phyloP scores from a whole-genome alignment of 2,888 invertebrate genomes.

The Brachylomia viminalis region DNA sequence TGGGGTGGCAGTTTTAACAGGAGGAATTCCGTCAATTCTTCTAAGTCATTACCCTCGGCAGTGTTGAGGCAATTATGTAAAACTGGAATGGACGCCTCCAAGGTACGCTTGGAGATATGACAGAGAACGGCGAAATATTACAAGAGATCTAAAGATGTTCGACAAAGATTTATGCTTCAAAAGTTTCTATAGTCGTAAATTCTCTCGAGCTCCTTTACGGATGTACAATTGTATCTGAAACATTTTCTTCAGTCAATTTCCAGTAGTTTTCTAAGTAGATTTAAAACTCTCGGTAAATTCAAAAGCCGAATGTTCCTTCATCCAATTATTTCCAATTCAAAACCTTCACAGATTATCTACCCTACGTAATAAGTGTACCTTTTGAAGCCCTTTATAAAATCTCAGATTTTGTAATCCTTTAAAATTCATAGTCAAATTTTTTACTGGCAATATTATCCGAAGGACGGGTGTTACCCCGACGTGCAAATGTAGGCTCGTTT shows the following conservation, averaged over 20 bases:
- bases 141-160: constrained; percentile 37
- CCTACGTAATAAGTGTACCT: constrained; percentile 12
- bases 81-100: constrained; percentile 67
- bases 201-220: neutral
- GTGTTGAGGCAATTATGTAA: constrained; percentile 71
- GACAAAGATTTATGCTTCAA: constrained; percentile 23
- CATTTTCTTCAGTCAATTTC: constrained; percentile 6
- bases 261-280: constrained; percentile 1
- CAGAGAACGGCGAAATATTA: constrained; percentile 42
- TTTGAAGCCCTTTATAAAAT: constrained; percentile 32
- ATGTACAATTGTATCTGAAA: constrained; percentile 24
- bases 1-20: constrained; percentile 57
- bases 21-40: constrained; percentile 70
- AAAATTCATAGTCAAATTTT: constrained; percentile 58
- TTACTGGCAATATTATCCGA: constrained; percentile 44
- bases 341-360: constrained; percentile 19
- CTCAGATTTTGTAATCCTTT: constrained; percentile 47
- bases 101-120: constrained; percentile 39
- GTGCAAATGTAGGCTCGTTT: constrained; percentile 63
- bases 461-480: constrained; percentile 9
- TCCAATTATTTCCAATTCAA: constrained; percentile 19
- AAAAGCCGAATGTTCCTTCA: constrained; percentile 14
- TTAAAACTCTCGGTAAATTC: constrained; percentile 10
- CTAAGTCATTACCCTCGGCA: constrained; percentile 71
- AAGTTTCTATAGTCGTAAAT: constrained; percentile 41